A percentile compares a stretch with the other conserved stretches of the same genome.
phyloP scores from a whole-genome alignment of 2,113 vertebrate genomes.

The Cynoglossus semilaevis region DNA sequence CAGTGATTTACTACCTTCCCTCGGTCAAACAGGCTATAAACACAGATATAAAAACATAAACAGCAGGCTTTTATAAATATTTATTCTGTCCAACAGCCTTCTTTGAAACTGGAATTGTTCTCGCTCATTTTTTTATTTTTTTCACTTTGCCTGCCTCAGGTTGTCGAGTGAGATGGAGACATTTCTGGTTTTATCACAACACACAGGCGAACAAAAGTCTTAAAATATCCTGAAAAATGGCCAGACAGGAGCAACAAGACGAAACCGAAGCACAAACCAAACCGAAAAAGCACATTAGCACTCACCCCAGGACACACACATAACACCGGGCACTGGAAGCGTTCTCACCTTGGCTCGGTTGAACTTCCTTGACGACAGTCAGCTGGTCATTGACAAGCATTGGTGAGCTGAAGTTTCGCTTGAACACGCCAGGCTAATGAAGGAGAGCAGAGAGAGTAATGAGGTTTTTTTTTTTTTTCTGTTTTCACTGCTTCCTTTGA shows the following conservation, averaged over 20 bases:
- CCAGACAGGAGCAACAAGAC: conserved; percentile 44
- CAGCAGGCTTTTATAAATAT: conserved; percentile 49
- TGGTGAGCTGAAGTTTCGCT: conserved; percentile 89
- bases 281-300: background rate
- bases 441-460: conserved; percentile 31
- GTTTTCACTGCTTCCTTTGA: conserved; percentile 23
- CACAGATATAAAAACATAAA: conserved; percentile 40
- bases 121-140: conserved; percentile 55
- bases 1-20: conserved; percentile 12
- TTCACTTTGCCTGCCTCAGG: conserved; percentile 44
- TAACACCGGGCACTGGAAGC: background rate
- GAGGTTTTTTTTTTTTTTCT: conserved; percentile 13
- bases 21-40: conserved; percentile 16
- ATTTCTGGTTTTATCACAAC: conserved; percentile 49
- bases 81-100: conserved; percentile 53
- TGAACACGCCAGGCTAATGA: conserved; percentile 83
- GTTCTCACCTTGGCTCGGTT: conserved; percentile 72
- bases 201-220: conserved; percentile 34
- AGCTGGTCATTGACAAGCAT: conserved; percentile 82
- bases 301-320: conserved; percentile 6
- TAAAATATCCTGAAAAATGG: conserved; percentile 33
- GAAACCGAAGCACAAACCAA: conserved; percentile 46
- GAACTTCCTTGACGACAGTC: conserved; percentile 77
- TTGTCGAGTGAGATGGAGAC: conserved; percentile 52
- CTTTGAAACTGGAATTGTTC: conserved; percentile 58